These are phyloP conservation scores for Aporrectodea caliginosa DNA, from an alignment of 1,140 invertebrate genomes.

Conservation along the genomic window DNA sequence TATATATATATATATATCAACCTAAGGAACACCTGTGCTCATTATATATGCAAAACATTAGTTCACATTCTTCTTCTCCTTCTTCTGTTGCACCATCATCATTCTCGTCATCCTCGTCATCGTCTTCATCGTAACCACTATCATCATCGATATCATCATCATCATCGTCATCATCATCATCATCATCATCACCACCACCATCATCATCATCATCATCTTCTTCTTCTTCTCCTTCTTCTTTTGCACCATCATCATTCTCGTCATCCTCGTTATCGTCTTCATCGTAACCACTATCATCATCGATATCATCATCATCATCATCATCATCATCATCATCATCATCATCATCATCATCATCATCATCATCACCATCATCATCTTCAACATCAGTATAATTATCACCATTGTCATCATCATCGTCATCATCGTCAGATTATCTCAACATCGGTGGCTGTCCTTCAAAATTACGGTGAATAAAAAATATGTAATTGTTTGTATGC, in stretches of 20 bases:
- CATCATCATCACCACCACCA: constrained; percentile 7
- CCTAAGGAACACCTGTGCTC: too few species aligned
- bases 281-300: background rate
- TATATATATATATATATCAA: too few species aligned
- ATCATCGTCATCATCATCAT: constrained; percentile 21
- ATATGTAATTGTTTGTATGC: too few species aligned
- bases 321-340: background rate
- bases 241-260: background rate
- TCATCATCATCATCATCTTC: constrained; percentile 19
- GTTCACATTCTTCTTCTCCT: too few species aligned
- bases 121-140: background rate
- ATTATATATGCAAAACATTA: too few species aligned
- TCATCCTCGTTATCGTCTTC: background rate
- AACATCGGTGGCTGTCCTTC: too few species aligned
- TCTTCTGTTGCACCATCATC: background rate
- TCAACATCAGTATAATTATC: constrained; percentile 18
- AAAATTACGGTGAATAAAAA: too few species aligned
- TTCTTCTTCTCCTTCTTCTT: constrained; percentile 4
- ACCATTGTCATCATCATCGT: background rate
- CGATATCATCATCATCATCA: background rate
- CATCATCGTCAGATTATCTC: background rate
- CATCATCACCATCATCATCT: constrained; percentile 12
- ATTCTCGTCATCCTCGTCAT: background rate
- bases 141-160: background rate
- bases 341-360: constrained; percentile 20